Evolutionary conservation across 2,797 vertebrate genomes (phyloP).

Genomic region (Vireo griseus): DNA sequence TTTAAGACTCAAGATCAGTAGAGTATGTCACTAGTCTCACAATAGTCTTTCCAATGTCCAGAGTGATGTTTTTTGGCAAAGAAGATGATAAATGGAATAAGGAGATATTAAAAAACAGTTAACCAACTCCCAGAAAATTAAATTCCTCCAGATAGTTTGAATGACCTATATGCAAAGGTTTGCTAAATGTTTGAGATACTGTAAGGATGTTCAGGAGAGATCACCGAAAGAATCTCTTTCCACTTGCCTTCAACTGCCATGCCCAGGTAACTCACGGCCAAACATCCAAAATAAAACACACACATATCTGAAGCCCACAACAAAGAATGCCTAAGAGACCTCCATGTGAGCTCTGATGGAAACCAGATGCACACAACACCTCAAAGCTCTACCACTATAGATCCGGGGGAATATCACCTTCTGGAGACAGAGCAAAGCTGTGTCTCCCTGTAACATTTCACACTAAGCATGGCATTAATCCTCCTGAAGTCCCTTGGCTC

Average conservation of each 20-base stretch:
- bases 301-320: fast-evolving
- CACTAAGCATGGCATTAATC: fast-evolving
- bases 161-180: background rate
- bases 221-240: background rate
- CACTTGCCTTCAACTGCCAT: background rate
- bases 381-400: background rate
- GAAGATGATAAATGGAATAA: background rate
- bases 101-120: background rate
- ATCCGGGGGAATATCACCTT: background rate
- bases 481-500: background rate
- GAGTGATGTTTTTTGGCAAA: background rate
- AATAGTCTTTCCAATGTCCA: background rate
- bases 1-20: background rate
- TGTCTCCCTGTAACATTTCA: background rate
- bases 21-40: background rate
- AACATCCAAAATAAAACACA: background rate
- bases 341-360: background rate
- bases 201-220: fast-evolving
- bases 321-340: background rate
- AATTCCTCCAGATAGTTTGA: background rate
- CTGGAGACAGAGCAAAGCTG: background rate
- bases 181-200: background rate
- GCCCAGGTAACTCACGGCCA: background rate
- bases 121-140: background rate
- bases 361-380: background rate